Percentiles rank a stretch among this genome's conserved stretches.
Evolutionary conservation across 2,113 vertebrate species (phyloP).

Genomic region (Nematolebias whitei): DNA sequence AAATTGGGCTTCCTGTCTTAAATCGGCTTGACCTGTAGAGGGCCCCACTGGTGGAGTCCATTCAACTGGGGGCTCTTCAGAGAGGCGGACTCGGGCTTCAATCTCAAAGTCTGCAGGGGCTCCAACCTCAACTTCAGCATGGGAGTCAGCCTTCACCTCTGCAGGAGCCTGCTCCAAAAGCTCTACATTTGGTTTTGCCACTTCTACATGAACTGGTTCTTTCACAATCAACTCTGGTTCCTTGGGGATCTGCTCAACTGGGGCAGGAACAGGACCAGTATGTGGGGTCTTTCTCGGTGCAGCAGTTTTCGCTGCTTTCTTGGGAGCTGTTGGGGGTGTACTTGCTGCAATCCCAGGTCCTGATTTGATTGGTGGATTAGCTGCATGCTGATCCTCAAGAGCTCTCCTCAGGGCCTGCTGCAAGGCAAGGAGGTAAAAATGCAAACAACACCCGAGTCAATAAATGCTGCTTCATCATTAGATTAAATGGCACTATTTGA

Average conservation of each 20-base stretch:
- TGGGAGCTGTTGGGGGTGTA: conserved; percentile 49
- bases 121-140: neutral
- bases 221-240: conserved; percentile 35
- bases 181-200: conserved; percentile 19
- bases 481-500: neutral
- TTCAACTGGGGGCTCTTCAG: conserved; percentile 13
- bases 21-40: conserved; percentile 11
- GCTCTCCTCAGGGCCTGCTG: conserved; percentile 70
- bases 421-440: conserved; percentile 19
- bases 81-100: conserved; percentile 10
- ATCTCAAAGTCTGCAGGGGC: neutral
- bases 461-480: neutral
- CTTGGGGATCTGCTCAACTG: conserved; percentile 29
- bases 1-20: conserved; percentile 27
- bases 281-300: conserved; percentile 27
- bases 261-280: conserved; percentile 22
- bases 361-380: conserved; percentile 48
- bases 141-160: conserved; percentile 4
- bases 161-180: conserved; percentile 21
- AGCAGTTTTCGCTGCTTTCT: conserved; percentile 31
- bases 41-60: conserved; percentile 24
- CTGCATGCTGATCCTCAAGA: conserved; percentile 66
- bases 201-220: conserved; percentile 24
- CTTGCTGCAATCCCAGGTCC: conserved; percentile 51
- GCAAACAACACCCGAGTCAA: neutral